Conservation (phyloP, 2,888 invertebrate species). For the Cantharis rufa region DNA sequence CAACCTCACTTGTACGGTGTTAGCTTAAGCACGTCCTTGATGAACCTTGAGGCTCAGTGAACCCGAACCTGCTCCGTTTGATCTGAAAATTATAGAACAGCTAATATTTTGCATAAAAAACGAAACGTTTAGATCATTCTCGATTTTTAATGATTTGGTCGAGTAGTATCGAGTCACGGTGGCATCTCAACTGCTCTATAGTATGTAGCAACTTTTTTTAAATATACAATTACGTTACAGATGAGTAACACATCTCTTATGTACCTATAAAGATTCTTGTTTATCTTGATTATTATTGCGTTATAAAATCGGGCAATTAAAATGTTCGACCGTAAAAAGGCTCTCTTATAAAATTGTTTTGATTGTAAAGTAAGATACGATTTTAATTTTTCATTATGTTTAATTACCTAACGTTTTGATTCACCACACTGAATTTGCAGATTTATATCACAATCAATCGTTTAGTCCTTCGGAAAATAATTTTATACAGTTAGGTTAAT, state of each 20-base stretch:
- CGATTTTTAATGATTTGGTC: neutral
- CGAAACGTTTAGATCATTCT: neutral
- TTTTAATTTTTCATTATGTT: neutral
- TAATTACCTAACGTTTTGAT: neutral
- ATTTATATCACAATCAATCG: neutral
- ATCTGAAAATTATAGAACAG: constrained; percentile 14
- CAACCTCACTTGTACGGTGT: constrained; percentile 13
- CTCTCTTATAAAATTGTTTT: neutral
- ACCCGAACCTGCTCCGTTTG: constrained; percentile 23
- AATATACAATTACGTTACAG: neutral
- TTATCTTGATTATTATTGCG: constrained; percentile 1
- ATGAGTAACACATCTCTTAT: constrained; percentile 3
- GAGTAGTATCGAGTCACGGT: neutral
- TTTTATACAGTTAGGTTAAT: neutral
- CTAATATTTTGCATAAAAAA: neutral
- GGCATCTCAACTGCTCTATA: neutral
- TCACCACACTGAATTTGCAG: neutral
- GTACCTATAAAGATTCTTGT: neutral
- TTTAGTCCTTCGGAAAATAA: neutral
- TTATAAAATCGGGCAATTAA: neutral
- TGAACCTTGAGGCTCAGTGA: constrained; percentile 34
- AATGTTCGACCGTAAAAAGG: neutral
- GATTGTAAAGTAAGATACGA: neutral
- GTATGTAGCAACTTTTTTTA: neutral
- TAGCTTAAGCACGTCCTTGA: constrained; percentile 29